These are phyloP conservation scores for Desoria tigrina DNA, from an alignment of 2,888 invertebrate genomes.

Conservation along the genomic window DNA sequence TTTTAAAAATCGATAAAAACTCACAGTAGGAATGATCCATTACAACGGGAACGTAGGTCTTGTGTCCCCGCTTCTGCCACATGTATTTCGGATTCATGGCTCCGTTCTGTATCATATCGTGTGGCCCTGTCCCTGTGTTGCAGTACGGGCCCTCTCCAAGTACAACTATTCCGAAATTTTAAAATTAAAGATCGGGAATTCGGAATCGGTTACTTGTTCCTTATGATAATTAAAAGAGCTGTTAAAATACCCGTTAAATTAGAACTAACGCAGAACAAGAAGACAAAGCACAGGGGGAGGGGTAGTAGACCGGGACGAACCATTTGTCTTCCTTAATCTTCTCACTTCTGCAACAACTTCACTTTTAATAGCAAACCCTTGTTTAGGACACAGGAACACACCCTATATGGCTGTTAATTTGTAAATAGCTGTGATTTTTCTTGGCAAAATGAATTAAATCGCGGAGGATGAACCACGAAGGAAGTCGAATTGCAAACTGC, in stretches of 20 bases:
- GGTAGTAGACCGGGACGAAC: conserved; percentile 43
- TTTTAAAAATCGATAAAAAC: too few species aligned
- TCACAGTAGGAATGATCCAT: conserved; percentile 48
- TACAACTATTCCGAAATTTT: conserved; percentile 16
- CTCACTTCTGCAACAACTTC: conserved; percentile 1
- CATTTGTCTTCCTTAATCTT: conserved; percentile 43
- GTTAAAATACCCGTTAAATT: conserved; percentile 31
- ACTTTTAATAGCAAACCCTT: background rate
- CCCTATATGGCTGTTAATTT: too few species aligned
- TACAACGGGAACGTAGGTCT: conserved; percentile 45
- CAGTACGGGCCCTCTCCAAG: conserved; percentile 38
- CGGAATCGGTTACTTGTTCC: background rate
- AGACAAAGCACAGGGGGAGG: conserved; percentile 31
- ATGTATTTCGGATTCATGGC: conserved; percentile 46
- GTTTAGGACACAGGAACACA: too few species aligned
- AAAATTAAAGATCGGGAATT: background rate
- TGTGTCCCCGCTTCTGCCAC: conserved; percentile 43
- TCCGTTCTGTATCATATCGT: conserved; percentile 44
- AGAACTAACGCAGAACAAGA: conserved; percentile 26
- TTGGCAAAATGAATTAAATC: too few species aligned
- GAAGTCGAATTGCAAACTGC: conserved; percentile 33
- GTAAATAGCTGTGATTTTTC: too few species aligned
- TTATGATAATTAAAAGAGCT: background rate
- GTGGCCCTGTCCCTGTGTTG: conserved; percentile 38
- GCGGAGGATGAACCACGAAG: conserved; percentile 26